These are phyloP conservation scores for Chlorodrepanis virens DNA, from an alignment of 2,113 vertebrate genomes.

Conservation along the genomic window DNA sequence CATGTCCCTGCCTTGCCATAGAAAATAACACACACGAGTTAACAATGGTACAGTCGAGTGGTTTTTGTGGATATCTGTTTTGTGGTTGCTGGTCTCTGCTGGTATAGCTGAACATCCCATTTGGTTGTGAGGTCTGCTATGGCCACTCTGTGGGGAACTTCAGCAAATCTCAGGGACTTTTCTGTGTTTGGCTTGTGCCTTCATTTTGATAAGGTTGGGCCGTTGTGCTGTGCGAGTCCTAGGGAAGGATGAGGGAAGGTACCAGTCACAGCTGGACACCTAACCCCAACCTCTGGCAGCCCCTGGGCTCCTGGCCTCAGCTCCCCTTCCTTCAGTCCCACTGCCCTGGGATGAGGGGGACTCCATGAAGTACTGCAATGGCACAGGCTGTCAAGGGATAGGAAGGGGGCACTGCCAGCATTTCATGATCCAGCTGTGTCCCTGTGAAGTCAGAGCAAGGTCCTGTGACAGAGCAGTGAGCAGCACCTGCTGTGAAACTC, in stretches of 20 bases:
- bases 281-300: not conserved
- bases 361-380: not conserved
- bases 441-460: not conserved
- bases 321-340: not conserved
- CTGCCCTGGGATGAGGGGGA: not conserved
- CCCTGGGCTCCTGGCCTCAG: not conserved
- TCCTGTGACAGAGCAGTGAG: not conserved
- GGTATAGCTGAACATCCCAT: not conserved
- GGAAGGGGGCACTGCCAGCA: not conserved
- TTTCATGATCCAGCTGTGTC: not conserved
- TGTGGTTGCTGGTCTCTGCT: not conserved
- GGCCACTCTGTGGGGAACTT: not conserved
- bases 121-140: accelerated
- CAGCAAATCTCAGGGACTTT: not conserved
- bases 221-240: not conserved
- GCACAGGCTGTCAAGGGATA: not conserved
- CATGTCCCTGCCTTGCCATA: not conserved
- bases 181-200: not conserved
- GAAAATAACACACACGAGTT: not conserved
- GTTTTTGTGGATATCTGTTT: not conserved
- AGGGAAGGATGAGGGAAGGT: not conserved
- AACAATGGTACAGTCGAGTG: accelerated
- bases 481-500: not conserved
- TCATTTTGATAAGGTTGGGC: not conserved
- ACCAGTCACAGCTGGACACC: not conserved